Evolutionary conservation across 2,888 invertebrate genomes (phyloP).

Genomic region (Hololepta plana): DNA sequence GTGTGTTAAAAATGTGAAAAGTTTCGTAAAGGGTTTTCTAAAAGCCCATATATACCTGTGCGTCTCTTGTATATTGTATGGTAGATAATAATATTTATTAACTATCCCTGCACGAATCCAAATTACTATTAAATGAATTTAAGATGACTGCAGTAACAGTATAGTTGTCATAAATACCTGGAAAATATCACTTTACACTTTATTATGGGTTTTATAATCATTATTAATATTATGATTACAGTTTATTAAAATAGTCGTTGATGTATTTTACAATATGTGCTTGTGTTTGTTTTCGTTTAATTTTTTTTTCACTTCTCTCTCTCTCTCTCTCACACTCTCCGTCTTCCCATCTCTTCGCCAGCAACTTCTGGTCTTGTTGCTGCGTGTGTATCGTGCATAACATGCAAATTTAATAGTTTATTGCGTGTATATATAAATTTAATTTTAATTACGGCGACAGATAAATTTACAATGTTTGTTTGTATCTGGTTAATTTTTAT

Average conservation of each 20-base stretch:
- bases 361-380: conserved; percentile 17
- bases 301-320: conserved; percentile 9
- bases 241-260: conserved; percentile 20
- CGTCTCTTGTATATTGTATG: too few species aligned
- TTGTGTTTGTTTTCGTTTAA: conserved; percentile 8
- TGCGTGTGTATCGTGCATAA: conserved; percentile 4
- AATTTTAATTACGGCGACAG: too few species aligned
- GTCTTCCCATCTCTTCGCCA: too few species aligned
- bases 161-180: conserved; percentile 21
- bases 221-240: conserved; percentile 25
- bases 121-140: conserved; percentile 21
- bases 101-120: conserved; percentile 19
- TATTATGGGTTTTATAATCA: conserved; percentile 23
- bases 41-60: too few species aligned
- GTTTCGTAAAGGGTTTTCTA: too few species aligned
- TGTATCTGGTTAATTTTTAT: too few species aligned
- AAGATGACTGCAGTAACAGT: conserved; percentile 18
- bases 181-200: conserved; percentile 27
- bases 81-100: too few species aligned
- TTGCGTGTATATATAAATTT: too few species aligned
- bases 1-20: too few species aligned
- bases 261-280: too few species aligned
- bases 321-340: conserved; percentile 4
- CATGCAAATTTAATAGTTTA: conserved; percentile 1
- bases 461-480: too few species aligned